Evolutionary conservation across 2,797 vertebrate species (phyloP).

Genomic region (Tenualosa thibaudeaui): DNA sequence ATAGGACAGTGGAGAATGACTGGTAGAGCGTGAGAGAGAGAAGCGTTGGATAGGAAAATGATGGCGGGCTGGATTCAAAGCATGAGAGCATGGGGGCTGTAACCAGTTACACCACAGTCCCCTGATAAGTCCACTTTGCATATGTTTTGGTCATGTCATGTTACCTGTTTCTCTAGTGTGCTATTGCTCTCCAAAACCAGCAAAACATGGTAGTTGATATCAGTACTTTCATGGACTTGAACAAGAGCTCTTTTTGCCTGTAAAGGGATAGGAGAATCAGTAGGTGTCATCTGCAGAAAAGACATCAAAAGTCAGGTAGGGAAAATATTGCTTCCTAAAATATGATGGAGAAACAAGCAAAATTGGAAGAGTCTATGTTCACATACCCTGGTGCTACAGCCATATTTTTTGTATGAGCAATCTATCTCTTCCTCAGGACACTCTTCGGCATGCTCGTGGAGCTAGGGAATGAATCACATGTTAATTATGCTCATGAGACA

Average conservation of each 20-base stretch:
- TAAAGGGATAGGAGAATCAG: not conserved
- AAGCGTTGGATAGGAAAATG: no score
- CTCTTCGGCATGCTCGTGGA: slow-evolving; percentile 69
- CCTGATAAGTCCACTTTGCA: not conserved
- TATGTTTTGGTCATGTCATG: not conserved
- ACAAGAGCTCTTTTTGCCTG: slow-evolving; percentile 78
- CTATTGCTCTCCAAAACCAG: slow-evolving; percentile 83
- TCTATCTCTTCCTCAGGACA: slow-evolving; percentile 80
- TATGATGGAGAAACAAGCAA: not conserved
- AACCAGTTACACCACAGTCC: no score
- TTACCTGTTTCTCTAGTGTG: slow-evolving; percentile 80
- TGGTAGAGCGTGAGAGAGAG: no score
- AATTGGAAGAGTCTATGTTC: not conserved
- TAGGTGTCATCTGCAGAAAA: no score
- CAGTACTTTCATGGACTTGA: slow-evolving; percentile 77
- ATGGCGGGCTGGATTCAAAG: no score
- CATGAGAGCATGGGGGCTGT: no score
- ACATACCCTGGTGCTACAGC: slow-evolving; percentile 77
- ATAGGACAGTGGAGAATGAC: no score
- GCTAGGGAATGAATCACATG: slow-evolving; percentile 53
- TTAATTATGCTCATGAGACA: no score
- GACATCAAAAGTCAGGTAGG: not conserved
- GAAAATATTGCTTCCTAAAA: not conserved
- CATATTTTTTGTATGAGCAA: slow-evolving; percentile 80
- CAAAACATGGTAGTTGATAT: slow-evolving; percentile 82